These are phyloP conservation scores for Rhopalosiphum padi DNA, from an alignment of 1,140 invertebrate genomes.

Conservation along the genomic window DNA sequence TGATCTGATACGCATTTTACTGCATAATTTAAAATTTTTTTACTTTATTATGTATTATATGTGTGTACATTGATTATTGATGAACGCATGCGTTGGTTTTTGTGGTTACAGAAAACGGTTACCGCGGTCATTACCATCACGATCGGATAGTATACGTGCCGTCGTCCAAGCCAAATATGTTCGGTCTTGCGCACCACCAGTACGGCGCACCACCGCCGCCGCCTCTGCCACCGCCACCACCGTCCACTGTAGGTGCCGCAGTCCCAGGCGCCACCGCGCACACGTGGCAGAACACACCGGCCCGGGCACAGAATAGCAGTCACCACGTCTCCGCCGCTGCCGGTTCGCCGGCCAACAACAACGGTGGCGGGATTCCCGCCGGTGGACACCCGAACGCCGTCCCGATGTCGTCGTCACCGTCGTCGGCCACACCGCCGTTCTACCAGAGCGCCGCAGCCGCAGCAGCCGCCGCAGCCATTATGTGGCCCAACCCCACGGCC, in stretches of 20 bases:
- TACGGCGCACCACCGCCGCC: background rate
- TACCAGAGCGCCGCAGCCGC: conserved; percentile 34
- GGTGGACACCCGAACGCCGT: background rate
- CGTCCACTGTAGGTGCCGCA: background rate
- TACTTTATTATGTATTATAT: background rate
- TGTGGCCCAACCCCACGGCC: conserved; percentile 44
- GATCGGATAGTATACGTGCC: conserved; percentile 49
- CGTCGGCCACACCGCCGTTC: conserved; percentile 41
- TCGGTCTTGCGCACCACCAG: conserved; percentile 32
- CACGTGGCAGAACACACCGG: background rate
- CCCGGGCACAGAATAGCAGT: background rate
- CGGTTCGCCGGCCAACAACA: conserved; percentile 31
- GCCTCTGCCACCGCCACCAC: background rate
- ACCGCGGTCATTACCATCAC: conserved; percentile 43
- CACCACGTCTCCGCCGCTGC: background rate
- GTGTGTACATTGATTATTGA: too few species aligned
- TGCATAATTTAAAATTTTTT: background rate
- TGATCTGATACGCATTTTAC: background rate
- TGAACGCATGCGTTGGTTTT: background rate
- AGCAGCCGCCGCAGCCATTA: conserved; percentile 31
- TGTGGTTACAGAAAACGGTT: conserved; percentile 24
- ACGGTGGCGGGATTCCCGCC: background rate
- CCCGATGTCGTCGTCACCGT: background rate
- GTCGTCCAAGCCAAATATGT: conserved; percentile 45
- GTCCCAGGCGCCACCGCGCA: background rate